Evolutionary conservation across 2,113 vertebrate genomes (phyloP).

Genomic region (Saguinus imperator): DNA sequence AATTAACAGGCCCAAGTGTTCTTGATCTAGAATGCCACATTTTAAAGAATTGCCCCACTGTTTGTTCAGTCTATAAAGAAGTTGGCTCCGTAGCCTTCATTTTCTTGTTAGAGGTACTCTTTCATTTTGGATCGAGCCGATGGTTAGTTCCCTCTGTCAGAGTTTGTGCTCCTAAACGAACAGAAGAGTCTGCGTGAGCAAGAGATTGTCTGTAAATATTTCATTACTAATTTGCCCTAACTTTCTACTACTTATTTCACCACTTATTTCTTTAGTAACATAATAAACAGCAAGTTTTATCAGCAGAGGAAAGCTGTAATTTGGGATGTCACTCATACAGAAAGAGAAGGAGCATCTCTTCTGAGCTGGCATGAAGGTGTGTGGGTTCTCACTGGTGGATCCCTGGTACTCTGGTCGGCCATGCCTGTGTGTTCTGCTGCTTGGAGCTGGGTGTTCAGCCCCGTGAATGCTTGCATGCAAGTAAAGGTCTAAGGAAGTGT

Average conservation of each 20-base stretch:
- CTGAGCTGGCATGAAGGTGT: not conserved
- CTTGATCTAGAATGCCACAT: constrained; percentile 85
- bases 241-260: constrained; percentile 61
- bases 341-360: not conserved
- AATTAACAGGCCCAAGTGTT: constrained; percentile 77
- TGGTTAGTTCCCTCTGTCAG: constrained; percentile 75
- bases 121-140: constrained; percentile 79
- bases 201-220: constrained; percentile 76
- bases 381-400: rapidly evolving
- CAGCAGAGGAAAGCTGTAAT: constrained; percentile 13
- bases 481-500: too few relatives aligned
- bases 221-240: constrained; percentile 75
- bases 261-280: constrained; percentile 61
- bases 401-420: rapidly evolving
- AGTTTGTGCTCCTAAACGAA: constrained; percentile 71
- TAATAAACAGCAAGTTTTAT: constrained; percentile 58
- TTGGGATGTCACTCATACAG: not conserved
- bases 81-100: constrained; percentile 68
- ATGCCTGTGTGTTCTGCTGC: rapidly evolving
- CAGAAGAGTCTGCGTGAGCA: constrained; percentile 65
- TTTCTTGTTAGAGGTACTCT: constrained; percentile 81
- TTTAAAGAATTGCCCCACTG: constrained; percentile 85
- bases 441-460: not conserved
- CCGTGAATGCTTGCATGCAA: rapidly evolving
- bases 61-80: constrained; percentile 69